These are phyloP conservation scores for Xylocampa areola DNA, from an alignment of 2,888 invertebrate species.

Conservation along the genomic window DNA sequence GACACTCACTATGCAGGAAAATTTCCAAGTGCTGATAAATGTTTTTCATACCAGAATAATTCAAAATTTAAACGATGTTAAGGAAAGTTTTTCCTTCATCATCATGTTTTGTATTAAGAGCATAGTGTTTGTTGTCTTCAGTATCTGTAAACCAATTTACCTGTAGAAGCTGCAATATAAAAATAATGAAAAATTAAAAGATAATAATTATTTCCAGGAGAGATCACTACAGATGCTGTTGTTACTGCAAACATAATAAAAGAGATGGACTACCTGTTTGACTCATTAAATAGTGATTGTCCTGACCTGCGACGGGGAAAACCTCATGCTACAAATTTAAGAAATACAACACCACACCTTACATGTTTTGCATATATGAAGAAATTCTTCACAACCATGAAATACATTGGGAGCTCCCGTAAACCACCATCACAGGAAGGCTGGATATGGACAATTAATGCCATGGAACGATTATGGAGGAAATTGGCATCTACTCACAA, in stretches of 20 bases:
- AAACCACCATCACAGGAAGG: constrained; percentile 1
- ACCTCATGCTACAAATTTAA: background rate
- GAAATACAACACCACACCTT: background rate
- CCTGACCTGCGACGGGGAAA: background rate
- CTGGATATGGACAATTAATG: constrained; percentile 4
- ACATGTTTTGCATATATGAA: background rate
- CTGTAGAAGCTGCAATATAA: too few relatives aligned
- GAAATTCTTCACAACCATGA: background rate
- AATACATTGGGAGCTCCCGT: background rate
- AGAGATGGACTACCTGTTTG: background rate
- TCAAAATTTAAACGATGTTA: too few relatives aligned
- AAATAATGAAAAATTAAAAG: too few relatives aligned
- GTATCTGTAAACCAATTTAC: background rate
- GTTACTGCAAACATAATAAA: background rate
- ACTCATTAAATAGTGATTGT: background rate
- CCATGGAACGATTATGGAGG: background rate
- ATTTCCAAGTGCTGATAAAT: too few relatives aligned
- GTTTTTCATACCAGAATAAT: too few relatives aligned
- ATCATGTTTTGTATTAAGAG: too few relatives aligned
- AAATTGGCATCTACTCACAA: background rate
- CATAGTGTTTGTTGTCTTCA: too few relatives aligned
- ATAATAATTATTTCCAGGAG: background rate
- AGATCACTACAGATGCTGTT: background rate
- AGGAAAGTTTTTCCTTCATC: too few relatives aligned
- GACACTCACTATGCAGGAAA: too few relatives aligned